Evolutionary conservation across 2,888 invertebrate genomes (phyloP).

Genomic region (Hyles lineata): DNA sequence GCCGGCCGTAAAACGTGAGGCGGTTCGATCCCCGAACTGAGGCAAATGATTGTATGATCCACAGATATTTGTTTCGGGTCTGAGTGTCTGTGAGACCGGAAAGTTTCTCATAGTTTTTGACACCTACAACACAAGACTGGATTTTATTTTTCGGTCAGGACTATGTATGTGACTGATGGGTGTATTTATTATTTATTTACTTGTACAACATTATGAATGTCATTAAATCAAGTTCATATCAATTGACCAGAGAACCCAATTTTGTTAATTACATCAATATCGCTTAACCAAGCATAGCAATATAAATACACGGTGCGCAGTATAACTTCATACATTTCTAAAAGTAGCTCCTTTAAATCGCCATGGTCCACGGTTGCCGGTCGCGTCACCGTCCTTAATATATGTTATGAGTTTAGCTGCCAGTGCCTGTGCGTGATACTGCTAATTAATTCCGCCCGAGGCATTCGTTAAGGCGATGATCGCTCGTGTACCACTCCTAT

Average conservation of each 20-base stretch:
- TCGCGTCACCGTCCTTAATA: constrained; percentile 44
- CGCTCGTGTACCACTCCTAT: constrained; percentile 11
- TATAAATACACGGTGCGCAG: not conserved
- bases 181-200: no score
- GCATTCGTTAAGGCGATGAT: constrained; percentile 32
- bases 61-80: no score
- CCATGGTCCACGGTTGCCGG: not conserved
- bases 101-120: no score
- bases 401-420: constrained; percentile 61
- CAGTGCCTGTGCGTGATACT: constrained; percentile 46
- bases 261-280: not conserved
- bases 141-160: no score
- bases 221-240: not conserved
- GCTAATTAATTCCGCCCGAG: constrained; percentile 38
- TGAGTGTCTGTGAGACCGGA: no score
- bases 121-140: no score
- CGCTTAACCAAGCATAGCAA: not conserved
- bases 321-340: not conserved
- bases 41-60: no score
- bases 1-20: no score
- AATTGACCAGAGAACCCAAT: not conserved
- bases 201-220: not conserved
- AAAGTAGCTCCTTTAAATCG: constrained; percentile 20
- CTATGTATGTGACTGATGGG: no score
- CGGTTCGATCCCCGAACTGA: no score